Conservation (phyloP, 2,888 invertebrate genomes). For the Amblyjoppa proteus region DNA sequence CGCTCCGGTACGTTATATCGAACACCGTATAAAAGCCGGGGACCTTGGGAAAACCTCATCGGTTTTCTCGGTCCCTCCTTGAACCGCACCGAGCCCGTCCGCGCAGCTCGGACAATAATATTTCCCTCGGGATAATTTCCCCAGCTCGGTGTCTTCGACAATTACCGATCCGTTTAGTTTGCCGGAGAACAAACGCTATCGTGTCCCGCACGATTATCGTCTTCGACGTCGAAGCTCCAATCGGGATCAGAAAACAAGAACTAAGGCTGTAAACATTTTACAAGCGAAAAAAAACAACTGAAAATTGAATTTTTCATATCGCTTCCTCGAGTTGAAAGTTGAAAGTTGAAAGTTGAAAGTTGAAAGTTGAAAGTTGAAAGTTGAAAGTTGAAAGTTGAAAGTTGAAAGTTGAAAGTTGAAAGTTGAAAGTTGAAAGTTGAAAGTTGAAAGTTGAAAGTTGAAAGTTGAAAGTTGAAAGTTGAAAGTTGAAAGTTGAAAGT, state of each 20-base stretch:
- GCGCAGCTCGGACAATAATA: not conserved
- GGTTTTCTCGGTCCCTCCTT: constrained; percentile 64
- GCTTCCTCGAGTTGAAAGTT: too few species aligned
- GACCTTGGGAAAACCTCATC: constrained; percentile 37
- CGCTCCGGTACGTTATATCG: constrained; percentile 55
- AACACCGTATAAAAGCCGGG: constrained; percentile 26
- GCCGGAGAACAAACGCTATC: not conserved
- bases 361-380: too few species aligned
- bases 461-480: too few species aligned
- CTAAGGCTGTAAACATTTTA: not conserved
- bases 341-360: too few species aligned
- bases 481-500: too few species aligned
- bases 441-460: too few species aligned
- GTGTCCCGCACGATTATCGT: not conserved
- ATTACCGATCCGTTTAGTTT: constrained; percentile 41
- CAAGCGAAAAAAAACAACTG: not conserved
- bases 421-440: too few species aligned
- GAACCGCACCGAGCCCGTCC: constrained; percentile 37
- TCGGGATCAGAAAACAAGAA: not conserved
- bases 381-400: too few species aligned
- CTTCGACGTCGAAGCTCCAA: not conserved
- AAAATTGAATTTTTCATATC: too few species aligned
- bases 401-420: too few species aligned
- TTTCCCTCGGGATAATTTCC: not conserved
- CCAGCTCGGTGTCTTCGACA: constrained; percentile 11